Conservation (phyloP, 2,797 vertebrate species). For the Typhlichthys subterraneus region DNA sequence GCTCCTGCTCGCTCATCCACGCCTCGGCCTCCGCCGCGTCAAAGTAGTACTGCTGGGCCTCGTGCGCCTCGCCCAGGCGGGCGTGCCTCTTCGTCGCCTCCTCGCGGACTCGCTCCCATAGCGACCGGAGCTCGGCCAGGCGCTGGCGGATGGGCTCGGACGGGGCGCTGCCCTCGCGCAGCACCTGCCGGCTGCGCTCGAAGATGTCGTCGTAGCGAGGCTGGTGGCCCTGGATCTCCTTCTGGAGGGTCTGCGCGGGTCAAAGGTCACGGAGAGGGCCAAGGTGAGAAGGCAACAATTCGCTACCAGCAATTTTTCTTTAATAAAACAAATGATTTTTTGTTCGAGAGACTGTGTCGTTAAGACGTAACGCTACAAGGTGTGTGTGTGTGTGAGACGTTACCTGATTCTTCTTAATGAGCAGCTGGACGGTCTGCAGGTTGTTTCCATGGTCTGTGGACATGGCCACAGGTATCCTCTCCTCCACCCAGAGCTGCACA, state of each 20-base stretch:
- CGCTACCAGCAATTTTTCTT: too few species aligned
- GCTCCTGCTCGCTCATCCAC: conserved; percentile 99
- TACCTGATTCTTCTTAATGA: conserved; percentile 97
- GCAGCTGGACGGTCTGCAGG: conserved; percentile 94
- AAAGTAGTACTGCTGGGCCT: conserved; percentile 97
- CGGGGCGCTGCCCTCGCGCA: conserved; percentile 81
- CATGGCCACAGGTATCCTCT: conserved; percentile 92
- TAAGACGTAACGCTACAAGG: too few species aligned
- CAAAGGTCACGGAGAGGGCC: conserved; percentile 5
- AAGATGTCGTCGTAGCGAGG: conserved; percentile 96
- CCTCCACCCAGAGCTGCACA: conserved; percentile 92
- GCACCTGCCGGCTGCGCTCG: conserved; percentile 88
- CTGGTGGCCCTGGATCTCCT: conserved; percentile 97
- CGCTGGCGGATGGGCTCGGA: conserved; percentile 85
- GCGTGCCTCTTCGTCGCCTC: conserved; percentile 90
- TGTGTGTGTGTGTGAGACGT: neutral
- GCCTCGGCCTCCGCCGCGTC: conserved; percentile 93
- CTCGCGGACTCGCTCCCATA: conserved; percentile 88
- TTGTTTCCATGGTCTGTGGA: conserved; percentile 97
- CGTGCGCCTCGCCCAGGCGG: conserved; percentile 90
- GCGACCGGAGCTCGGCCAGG: conserved; percentile 82
- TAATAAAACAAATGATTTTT: too few species aligned
- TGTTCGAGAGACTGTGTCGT: too few species aligned
- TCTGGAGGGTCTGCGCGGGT: conserved; percentile 88
- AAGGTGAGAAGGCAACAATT: neutral